These are phyloP conservation scores for Drosophila testacea DNA, from an alignment of 2,888 invertebrate genomes.

Conservation along the genomic window DNA sequence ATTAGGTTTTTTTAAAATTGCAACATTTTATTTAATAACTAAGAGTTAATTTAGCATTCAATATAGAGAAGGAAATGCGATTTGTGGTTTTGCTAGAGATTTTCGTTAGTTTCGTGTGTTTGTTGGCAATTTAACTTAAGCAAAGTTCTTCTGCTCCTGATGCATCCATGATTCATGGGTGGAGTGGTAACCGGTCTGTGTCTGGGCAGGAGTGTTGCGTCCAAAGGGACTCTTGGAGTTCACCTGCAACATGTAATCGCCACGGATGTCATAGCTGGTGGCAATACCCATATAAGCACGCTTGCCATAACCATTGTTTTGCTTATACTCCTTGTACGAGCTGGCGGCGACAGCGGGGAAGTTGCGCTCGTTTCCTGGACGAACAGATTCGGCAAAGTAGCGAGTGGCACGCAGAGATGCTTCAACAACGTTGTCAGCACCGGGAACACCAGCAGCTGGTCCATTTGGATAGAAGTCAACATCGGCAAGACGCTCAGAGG, in stretches of 20 bases:
- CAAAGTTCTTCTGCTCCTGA: slow-evolving; percentile 40
- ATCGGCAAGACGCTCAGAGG: slow-evolving; percentile 73
- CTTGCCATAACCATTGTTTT: slow-evolving; percentile 76
- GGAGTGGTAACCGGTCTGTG: slow-evolving; percentile 69
- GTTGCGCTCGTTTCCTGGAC: slow-evolving; percentile 82
- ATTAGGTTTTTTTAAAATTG: slow-evolving; percentile 41
- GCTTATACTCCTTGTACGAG: slow-evolving; percentile 79
- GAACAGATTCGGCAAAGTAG: slow-evolving; percentile 84
- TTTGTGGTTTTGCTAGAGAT: background rate
- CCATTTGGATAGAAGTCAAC: slow-evolving; percentile 84
- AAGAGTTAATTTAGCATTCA: slow-evolving; percentile 41
- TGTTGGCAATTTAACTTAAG: slow-evolving; percentile 25
- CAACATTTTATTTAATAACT: slow-evolving; percentile 56
- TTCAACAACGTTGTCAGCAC: slow-evolving; percentile 80
- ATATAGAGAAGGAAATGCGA: slow-evolving; percentile 48
- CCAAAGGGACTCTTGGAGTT: slow-evolving; percentile 83
- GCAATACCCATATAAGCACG: slow-evolving; percentile 83
- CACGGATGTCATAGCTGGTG: slow-evolving; percentile 75
- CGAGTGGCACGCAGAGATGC: slow-evolving; percentile 80
- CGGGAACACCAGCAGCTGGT: slow-evolving; percentile 73
- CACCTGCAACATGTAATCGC: slow-evolving; percentile 83
- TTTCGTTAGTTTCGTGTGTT: background rate
- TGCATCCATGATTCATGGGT: slow-evolving; percentile 68
- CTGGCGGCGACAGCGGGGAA: slow-evolving; percentile 83
- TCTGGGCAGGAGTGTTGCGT: slow-evolving; percentile 72